Conservation (phyloP, 2,797 vertebrate genomes). For the Buceros bicornis region DNA sequence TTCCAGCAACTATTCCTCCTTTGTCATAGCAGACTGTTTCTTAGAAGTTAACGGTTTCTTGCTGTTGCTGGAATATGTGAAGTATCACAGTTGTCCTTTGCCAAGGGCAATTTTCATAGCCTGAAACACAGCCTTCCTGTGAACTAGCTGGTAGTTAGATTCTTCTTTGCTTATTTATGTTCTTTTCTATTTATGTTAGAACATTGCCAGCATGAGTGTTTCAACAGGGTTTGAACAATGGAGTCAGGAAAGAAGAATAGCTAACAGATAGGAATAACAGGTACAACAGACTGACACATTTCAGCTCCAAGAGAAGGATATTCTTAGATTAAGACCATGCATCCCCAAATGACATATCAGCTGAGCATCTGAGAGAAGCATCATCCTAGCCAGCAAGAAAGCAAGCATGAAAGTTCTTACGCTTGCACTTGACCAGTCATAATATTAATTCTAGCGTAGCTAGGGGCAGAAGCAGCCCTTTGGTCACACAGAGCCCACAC, state of each 20-base stretch:
- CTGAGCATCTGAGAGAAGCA: background rate
- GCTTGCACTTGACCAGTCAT: background rate
- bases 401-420: background rate
- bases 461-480: background rate
- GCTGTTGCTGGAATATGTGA: background rate
- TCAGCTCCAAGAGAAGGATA: background rate
- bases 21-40: background rate
- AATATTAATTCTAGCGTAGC: background rate
- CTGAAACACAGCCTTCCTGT: background rate
- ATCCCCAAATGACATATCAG: background rate
- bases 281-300: background rate
- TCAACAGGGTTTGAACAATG: background rate
- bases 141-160: background rate
- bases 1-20: background rate
- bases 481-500: background rate
- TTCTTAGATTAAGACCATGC: background rate
- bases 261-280: rapidly evolving
- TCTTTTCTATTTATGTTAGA: background rate
- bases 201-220: background rate
- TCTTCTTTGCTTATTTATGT: background rate
- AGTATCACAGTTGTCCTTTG: background rate
- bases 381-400: background rate
- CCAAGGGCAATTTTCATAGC: background rate
- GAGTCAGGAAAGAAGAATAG: background rate
- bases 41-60: background rate